These are phyloP conservation scores for Cochlearius cochlearius DNA, from an alignment of 2,113 vertebrate species.

Conservation along the genomic window DNA sequence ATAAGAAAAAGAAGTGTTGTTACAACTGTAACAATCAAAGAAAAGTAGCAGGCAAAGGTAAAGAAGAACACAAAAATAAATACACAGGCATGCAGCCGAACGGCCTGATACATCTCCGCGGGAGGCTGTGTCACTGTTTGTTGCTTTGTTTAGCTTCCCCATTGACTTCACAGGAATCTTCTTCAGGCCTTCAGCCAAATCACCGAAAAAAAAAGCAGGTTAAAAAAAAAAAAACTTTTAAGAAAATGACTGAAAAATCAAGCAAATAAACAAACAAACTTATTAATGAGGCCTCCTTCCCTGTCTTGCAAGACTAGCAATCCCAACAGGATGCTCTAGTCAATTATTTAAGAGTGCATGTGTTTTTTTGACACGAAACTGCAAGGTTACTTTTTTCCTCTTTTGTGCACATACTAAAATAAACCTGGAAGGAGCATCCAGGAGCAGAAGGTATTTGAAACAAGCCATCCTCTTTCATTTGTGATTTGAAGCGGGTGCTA, in stretches of 20 bases:
- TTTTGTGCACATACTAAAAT: constrained; percentile 49
- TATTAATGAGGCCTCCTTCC: constrained; percentile 22
- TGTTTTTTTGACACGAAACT: constrained; percentile 37
- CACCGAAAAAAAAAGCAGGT: neutral
- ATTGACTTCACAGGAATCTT: neutral
- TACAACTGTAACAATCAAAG: constrained; percentile 9
- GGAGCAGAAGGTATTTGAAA: constrained; percentile 37
- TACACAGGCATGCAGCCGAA: neutral
- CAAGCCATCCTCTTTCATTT: constrained; percentile 20
- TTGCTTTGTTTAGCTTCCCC: constrained; percentile 17
- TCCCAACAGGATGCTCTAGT: constrained; percentile 62
- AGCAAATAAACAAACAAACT: neutral
- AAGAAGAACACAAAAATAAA: constrained; percentile 8
- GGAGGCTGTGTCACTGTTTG: neutral
- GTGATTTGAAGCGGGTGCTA: neutral
- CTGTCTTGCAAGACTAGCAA: constrained; percentile 20
- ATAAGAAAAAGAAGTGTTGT: neutral
- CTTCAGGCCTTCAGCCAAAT: neutral
- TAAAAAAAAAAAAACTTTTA: neutral
- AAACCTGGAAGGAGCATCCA: constrained; percentile 33
- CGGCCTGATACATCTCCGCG: neutral
- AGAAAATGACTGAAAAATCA: neutral
- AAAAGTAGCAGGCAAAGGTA: neutral
- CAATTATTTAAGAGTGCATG: constrained; percentile 66
- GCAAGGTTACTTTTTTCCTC: constrained; percentile 7